Conservation (phyloP, 2,113 vertebrate genomes). For the Tetrax tetrax region DNA sequence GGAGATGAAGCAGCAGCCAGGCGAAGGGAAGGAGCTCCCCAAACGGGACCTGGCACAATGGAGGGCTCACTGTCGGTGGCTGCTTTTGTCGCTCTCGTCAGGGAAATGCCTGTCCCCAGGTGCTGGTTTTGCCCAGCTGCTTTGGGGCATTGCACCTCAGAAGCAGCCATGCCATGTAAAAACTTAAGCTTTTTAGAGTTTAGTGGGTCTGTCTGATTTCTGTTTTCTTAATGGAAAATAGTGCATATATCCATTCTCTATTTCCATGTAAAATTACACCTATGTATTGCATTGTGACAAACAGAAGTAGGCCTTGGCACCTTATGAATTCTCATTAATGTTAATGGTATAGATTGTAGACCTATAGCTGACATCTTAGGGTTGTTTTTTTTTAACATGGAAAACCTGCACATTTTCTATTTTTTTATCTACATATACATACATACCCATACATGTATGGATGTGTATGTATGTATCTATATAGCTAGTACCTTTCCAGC, state of each 20-base stretch:
- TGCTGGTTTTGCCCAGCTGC: background rate
- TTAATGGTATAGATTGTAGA: background rate
- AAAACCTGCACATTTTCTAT: background rate
- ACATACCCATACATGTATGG: background rate
- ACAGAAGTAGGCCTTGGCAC: background rate
- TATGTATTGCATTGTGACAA: background rate
- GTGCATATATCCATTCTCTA: background rate
- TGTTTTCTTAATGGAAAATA: background rate
- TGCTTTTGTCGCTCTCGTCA: background rate
- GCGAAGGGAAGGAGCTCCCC: background rate
- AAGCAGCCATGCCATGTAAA: background rate
- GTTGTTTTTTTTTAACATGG: background rate
- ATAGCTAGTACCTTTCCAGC: background rate
- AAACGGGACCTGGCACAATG: accelerated
- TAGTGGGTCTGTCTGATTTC: background rate
- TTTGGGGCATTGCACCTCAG: background rate
- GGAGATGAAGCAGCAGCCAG: background rate
- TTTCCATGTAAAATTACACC: background rate
- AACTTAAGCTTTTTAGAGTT: background rate
- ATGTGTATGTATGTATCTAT: accelerated
- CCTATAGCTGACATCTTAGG: background rate
- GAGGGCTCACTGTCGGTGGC: accelerated
- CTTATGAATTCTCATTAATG: background rate
- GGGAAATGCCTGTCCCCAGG: background rate
- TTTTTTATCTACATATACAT: background rate